Conservation (phyloP, 2,113 vertebrate species). For the Galemys pyrenaicus region DNA sequence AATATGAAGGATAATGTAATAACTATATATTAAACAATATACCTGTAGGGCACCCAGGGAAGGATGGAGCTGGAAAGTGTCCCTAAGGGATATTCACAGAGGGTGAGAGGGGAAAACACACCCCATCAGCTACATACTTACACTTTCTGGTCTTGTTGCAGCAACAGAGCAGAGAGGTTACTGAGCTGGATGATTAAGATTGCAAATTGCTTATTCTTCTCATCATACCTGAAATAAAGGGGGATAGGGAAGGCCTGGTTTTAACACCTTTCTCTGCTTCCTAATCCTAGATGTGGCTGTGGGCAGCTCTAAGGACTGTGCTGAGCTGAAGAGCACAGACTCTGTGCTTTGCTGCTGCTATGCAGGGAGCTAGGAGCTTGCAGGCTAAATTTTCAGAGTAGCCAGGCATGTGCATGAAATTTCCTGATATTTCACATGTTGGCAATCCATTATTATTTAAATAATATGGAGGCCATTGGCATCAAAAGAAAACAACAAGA, state of each 20-base stretch:
- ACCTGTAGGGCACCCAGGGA: no score
- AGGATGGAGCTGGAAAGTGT: neutral
- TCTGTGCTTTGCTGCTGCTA: neutral
- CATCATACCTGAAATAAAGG: constrained; percentile 88
- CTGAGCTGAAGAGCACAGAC: neutral
- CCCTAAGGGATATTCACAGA: neutral
- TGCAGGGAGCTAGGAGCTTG: neutral
- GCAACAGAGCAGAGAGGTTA: constrained; percentile 89
- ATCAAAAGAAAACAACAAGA: neutral
- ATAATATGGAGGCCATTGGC: neutral
- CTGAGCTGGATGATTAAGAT: constrained; percentile 91
- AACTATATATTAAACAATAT: no score
- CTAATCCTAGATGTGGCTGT: fast-evolving
- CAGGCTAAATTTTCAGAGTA: neutral
- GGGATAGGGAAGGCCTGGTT: fast-evolving
- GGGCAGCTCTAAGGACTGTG: neutral
- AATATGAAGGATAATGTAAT: no score
- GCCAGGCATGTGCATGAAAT: neutral
- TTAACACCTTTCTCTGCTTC: neutral
- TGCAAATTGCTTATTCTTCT: constrained; percentile 93
- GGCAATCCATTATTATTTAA: neutral
- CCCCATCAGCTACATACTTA: constrained; percentile 80
- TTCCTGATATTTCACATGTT: neutral
- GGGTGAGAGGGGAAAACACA: fast-evolving
- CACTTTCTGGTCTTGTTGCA: constrained; percentile 92